phyloP scores from a whole-genome alignment of 2,797 vertebrate species.

The Oreochromis grahami region DNA sequence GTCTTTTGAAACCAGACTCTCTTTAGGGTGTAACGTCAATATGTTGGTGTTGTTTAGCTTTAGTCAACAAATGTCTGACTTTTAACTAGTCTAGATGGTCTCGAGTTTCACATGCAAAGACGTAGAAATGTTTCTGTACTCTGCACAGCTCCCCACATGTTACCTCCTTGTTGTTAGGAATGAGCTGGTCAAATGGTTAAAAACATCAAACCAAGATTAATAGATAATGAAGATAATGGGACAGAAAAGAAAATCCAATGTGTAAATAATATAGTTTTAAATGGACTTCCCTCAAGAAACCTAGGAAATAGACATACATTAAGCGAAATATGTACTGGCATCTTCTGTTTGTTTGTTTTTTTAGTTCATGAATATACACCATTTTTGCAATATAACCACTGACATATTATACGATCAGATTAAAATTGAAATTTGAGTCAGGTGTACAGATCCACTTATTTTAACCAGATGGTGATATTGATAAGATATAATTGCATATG shows the following conservation, averaged over 20 bases:
- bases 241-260: no score
- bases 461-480: neutral
- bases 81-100: neutral
- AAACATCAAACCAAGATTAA: neutral
- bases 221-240: neutral
- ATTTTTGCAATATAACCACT: neutral
- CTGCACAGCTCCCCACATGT: neutral
- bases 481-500: no score
- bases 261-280: neutral
- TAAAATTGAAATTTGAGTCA: neutral
- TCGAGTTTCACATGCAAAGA: neutral
- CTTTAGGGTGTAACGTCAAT: neutral
- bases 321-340: no score
- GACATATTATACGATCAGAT: neutral
- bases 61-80: neutral
- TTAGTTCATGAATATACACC: no score
- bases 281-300: neutral
- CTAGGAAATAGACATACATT: no score
- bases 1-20: neutral
- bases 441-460: neutral
- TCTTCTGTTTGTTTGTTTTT: no score
- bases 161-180: neutral
- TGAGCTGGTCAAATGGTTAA: neutral
- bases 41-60: neutral
- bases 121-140: neutral